These are phyloP conservation scores for Xenops minutus DNA, from an alignment of 2,797 vertebrate species.

Conservation along the genomic window DNA sequence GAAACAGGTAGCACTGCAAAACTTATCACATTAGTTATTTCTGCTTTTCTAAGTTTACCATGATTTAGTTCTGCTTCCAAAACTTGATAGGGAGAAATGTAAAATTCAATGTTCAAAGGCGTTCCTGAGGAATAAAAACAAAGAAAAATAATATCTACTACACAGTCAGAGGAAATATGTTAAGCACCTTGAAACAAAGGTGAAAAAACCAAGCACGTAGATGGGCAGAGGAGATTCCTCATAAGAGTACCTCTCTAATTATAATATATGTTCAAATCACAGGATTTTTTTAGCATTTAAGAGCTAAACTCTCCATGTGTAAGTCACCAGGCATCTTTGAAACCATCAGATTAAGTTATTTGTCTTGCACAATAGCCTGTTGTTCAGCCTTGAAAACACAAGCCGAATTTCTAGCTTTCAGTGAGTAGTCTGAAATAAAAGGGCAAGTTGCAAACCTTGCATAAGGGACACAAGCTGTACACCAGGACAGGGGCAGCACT, in stretches of 20 bases:
- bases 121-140: slow-evolving; percentile 67
- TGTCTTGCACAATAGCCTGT: not conserved
- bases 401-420: not conserved
- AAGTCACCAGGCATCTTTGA: not conserved
- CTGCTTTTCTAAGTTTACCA: slow-evolving; percentile 67
- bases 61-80: slow-evolving; percentile 63
- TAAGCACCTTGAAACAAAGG: not conserved
- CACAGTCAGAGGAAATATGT: not conserved
- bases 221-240: not conserved
- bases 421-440: not conserved
- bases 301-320: not conserved
- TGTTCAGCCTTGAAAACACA: not conserved
- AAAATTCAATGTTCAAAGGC: slow-evolving; percentile 81
- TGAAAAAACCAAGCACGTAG: not conserved
- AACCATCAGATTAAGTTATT: not conserved
- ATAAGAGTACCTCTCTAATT: not conserved
- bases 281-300: not conserved
- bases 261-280: not conserved
- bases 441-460: not conserved
- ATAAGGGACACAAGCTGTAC: not conserved
- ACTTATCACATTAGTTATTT: not conserved
- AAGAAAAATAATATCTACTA: not conserved
- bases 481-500: not conserved
- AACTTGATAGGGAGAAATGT: slow-evolving; percentile 70
- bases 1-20: not conserved